phyloP scores from a whole-genome alignment of 2,113 vertebrate genomes.

The Merops nubicus region DNA sequence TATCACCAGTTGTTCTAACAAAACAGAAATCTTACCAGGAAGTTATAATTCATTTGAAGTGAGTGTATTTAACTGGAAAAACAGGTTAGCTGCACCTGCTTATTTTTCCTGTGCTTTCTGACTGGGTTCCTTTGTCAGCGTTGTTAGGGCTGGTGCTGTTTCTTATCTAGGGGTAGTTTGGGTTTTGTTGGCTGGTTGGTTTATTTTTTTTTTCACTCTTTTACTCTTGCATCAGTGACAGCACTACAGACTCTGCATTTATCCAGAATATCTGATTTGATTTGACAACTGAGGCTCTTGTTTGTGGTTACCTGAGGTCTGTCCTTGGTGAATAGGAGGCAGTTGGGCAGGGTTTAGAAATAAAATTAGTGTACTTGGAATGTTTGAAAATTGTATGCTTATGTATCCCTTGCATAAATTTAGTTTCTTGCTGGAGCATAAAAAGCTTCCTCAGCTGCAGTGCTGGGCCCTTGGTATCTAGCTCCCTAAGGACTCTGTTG shows the following conservation, averaged over 20 bases:
- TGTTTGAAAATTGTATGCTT: background rate
- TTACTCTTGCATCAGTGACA: background rate
- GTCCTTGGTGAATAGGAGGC: background rate
- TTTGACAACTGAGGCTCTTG: background rate
- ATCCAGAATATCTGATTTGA: background rate
- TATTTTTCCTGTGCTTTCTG: background rate
- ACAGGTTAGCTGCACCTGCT: background rate
- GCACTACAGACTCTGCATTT: background rate
- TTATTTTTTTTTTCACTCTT: background rate
- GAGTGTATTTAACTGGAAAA: slow-evolving; percentile 11
- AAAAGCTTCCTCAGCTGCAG: background rate
- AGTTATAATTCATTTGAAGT: background rate
- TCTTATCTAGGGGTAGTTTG: background rate
- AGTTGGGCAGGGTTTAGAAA: background rate
- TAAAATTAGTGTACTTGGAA: background rate
- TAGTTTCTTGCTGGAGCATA: background rate
- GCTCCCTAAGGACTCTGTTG: background rate
- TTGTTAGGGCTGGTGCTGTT: background rate
- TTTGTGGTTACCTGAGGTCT: background rate
- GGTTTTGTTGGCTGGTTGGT: no score
- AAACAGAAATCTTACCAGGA: background rate
- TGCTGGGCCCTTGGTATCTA: background rate
- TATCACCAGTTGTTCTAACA: background rate
- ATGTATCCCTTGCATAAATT: background rate
- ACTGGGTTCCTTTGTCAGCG: background rate